These are phyloP conservation scores for Diceros bicornis DNA, from an alignment of 2,797 vertebrate species.

Conservation along the genomic window DNA sequence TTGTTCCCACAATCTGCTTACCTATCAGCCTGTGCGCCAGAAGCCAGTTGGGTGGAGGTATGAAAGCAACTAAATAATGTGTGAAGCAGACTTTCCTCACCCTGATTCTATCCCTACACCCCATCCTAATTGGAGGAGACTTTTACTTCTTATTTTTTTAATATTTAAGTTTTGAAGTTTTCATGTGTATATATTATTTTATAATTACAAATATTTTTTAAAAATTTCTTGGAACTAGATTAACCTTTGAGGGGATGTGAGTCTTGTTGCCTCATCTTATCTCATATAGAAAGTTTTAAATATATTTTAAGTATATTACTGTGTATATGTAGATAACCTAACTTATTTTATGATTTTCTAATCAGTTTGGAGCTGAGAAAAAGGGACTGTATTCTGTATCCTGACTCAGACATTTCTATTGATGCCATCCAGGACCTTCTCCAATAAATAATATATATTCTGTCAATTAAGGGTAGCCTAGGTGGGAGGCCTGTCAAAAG, in stretches of 20 bases:
- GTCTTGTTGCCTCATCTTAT: neutral
- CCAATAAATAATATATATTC: no score
- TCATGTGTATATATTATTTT: neutral
- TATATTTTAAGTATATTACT: neutral
- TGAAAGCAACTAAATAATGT: neutral
- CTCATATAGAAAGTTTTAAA: neutral
- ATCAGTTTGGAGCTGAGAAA: neutral
- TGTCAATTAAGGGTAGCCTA: neutral
- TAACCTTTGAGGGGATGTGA: neutral
- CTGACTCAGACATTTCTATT: neutral
- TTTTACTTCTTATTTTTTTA: neutral
- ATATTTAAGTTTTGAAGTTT: neutral
- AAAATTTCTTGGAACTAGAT: neutral
- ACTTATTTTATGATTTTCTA: neutral
- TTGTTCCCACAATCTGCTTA: no score
- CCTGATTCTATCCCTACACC: neutral
- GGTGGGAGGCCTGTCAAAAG: neutral
- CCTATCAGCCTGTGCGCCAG: neutral
- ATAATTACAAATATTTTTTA: neutral
- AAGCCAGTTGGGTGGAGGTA: neutral
- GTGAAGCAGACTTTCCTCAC: neutral
- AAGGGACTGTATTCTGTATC: neutral
- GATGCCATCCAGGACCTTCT: neutral
- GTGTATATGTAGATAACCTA: neutral
- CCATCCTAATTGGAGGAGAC: neutral